Percentiles rank a stretch among this genome's conserved stretches.
phyloP scores from a whole-genome alignment of 2,113 vertebrate species.

The Ifrita kowaldi region DNA sequence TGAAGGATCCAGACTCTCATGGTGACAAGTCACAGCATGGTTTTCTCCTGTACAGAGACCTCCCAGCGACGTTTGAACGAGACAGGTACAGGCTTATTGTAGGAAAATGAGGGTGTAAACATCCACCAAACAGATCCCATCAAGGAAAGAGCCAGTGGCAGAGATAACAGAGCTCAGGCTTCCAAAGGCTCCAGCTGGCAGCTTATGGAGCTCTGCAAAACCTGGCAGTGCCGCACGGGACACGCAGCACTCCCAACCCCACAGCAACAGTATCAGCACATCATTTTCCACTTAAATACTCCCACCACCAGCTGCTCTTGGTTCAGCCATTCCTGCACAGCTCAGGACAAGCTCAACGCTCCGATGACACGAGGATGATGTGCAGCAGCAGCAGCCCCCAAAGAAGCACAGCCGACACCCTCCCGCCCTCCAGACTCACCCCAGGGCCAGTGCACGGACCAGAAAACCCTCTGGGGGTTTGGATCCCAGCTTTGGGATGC shows the following conservation, averaged over 20 bases:
- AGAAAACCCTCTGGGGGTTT: not conserved
- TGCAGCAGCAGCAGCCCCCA: not conserved
- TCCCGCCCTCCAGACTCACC: not conserved
- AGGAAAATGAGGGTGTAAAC: not conserved
- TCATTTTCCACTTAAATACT: not conserved
- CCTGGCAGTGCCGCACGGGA: not conserved
- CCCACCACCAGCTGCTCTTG: not conserved
- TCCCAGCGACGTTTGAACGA: accelerated
- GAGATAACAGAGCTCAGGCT: not conserved
- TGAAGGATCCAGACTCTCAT: not conserved
- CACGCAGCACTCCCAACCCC: not conserved
- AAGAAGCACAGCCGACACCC: not conserved
- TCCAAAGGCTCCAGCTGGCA: not conserved
- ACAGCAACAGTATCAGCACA: not conserved
- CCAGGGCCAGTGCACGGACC: not conserved
- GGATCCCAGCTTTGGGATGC: not conserved
- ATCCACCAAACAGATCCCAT: not conserved
- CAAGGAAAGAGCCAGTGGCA: not conserved
- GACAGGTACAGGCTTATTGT: not conserved
- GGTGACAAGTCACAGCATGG: accelerated
- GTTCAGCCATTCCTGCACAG: not conserved
- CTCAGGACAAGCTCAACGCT: not conserved
- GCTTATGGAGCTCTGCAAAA: not conserved
- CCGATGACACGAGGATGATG: not conserved
- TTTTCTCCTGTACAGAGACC: not conserved